These are phyloP conservation scores for Apantesis nais DNA, from an alignment of 2,888 invertebrate genomes.

Conservation along the genomic window DNA sequence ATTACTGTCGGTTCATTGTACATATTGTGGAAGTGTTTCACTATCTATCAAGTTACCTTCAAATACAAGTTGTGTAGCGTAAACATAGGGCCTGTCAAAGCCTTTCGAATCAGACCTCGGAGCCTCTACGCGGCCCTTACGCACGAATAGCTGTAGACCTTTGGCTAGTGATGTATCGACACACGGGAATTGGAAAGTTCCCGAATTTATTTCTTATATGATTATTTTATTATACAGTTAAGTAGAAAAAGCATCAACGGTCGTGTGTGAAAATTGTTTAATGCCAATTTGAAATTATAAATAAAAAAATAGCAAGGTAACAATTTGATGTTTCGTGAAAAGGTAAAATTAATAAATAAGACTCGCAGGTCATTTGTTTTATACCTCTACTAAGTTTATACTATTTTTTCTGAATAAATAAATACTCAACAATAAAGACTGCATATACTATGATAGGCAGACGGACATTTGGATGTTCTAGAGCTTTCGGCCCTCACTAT, in stretches of 20 bases:
- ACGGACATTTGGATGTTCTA: not conserved
- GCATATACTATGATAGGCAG: not conserved
- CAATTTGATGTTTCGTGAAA: not conserved
- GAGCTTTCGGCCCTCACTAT: not conserved
- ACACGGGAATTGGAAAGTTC: conserved; percentile 2
- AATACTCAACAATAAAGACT: not conserved
- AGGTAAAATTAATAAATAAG: not conserved
- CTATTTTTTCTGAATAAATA: not conserved
- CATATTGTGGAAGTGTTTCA: conserved; percentile 13
- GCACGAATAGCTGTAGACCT: conserved; percentile 49
- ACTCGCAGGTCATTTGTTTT: not conserved
- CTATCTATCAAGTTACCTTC: conserved; percentile 24
- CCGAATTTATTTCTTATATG: conserved; percentile 12
- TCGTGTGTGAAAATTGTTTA: not conserved
- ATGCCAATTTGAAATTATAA: not conserved
- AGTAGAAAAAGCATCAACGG: not conserved
- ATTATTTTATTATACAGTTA: not conserved
- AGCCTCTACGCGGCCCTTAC: conserved; percentile 45
- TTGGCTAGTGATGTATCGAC: conserved; percentile 37
- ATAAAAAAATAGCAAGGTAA: not conserved
- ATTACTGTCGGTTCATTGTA: conserved; percentile 18
- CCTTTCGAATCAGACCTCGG: conserved; percentile 48
- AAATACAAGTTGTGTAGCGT: conserved; percentile 28
- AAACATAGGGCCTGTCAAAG: conserved; percentile 42
- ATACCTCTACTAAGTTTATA: not conserved